Percentiles rank a stretch among this genome's conserved stretches.
Conservation (phyloP, 2,888 invertebrate genomes). For the Gasteruption jaculator region DNA sequence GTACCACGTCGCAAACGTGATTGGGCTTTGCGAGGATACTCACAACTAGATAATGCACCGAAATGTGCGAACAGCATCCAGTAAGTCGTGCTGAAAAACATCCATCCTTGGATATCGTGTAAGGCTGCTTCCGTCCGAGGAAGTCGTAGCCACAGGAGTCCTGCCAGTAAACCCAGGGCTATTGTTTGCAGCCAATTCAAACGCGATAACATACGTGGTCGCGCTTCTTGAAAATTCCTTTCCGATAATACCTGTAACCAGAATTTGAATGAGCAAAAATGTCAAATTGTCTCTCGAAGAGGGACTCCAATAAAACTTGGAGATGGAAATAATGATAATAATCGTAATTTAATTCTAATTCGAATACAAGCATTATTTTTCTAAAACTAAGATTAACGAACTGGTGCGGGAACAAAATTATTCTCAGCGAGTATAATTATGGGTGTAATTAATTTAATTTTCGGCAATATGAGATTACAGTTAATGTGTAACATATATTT, state of each 20-base stretch:
- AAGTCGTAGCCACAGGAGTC: conserved; percentile 74
- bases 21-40: no score
- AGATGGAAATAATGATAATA: no score
- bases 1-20: no score
- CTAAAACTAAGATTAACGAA: no score
- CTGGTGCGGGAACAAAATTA: no score
- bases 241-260: conserved; percentile 62
- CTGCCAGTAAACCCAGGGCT: conserved; percentile 67
- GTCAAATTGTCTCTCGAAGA: not conserved
- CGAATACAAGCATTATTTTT: no score
- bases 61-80: conserved; percentile 80
- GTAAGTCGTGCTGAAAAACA: conserved; percentile 79
- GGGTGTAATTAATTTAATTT: no score
- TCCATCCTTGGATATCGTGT: conserved; percentile 77
- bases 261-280: conserved; percentile 5
- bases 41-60: conserved; percentile 74
- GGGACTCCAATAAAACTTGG: not conserved
- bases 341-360: no score
- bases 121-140: conserved; percentile 71
- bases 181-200: conserved; percentile 75
- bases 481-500: no score
- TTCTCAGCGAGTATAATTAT: no score
- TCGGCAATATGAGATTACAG: no score
- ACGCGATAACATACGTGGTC: conserved; percentile 71
- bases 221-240: conserved; percentile 71